Base-by-base conservation (phyloP, 2,113 vertebrate genomes). In the Brachypodius melanocephalos region DNA sequence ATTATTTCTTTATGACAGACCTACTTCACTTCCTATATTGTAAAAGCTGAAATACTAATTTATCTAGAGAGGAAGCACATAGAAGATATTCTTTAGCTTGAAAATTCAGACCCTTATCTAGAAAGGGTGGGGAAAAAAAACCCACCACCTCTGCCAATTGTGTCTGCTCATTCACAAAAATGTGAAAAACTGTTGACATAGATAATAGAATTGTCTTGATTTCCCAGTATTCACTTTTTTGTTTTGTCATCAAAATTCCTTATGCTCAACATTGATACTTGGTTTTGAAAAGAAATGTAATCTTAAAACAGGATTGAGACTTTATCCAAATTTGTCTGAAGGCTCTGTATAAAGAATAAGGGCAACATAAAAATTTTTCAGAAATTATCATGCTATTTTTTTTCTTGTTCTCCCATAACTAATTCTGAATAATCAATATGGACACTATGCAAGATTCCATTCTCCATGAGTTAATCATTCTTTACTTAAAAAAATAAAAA, bases 61-160 rank as follows among this genome's bases (percentile, higher is more conserved):
- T 69, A 38, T 69, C 36, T 12, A 52, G 13, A 87, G 6, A 45
- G 3, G 8, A 84, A 77, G 17, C 3, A 68, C 7, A 36, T 9
- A 62, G 16, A 19, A 74, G 15, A 34, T 72, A 46, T 36, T 69
- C 6, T 65, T 63, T 57, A 75, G 6, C 10, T 36, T 85, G 32
- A 76, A 89, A 18, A 31, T 55, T 75, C 31, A 85, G 18, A 59
- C 4, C 6, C 22, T 73, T 13, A 76, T 8, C 5, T 51, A 72
- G 78, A 89, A 76, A 13, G 0, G 1, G 0, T 4, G 14, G 2
- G 5, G 1, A 2, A 6, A n/a, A 40, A 32, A 29, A 2, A 24
- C 7, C 16, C 31, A 32, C 5, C 58, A 9, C 1, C 5, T 73
- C 46, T 71, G 24, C 8, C 51, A 58, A 55, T 38, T 66, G 0